Evolutionary conservation across 1,140 invertebrate species (phyloP).

Genomic region (Drosophila asahinai): DNA sequence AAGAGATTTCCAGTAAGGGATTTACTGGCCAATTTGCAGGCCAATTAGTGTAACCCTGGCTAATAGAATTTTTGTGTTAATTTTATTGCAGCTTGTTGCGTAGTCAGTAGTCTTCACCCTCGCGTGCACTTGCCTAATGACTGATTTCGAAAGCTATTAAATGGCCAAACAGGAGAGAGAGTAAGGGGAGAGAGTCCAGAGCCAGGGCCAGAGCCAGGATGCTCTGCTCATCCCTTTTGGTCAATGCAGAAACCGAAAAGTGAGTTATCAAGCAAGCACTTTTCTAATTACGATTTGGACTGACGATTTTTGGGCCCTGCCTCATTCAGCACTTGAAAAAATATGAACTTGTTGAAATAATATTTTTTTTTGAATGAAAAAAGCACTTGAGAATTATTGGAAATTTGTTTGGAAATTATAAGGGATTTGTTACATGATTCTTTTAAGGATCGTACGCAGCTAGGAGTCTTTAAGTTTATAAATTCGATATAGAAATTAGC

Average conservation of each 20-base stretch:
- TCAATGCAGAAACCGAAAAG: conserved; percentile 47
- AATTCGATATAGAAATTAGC: background rate
- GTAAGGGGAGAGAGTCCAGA: background rate
- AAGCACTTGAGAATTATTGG: background rate
- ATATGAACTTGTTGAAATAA: background rate
- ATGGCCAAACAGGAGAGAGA: conserved; percentile 7
- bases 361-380: no score
- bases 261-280: conserved; percentile 80
- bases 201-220: conserved; percentile 9
- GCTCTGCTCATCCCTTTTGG: conserved; percentile 8
- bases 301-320: conserved; percentile 24
- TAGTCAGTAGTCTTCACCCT: conserved; percentile 6
- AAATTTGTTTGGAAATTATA: background rate
- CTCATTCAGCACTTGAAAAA: conserved; percentile 2
- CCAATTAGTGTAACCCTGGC: conserved; percentile 61
- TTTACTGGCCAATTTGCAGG: conserved; percentile 36
- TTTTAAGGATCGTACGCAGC: background rate
- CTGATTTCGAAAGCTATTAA: conserved; percentile 67
- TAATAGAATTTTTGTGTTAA: conserved; percentile 71
- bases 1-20: background rate
- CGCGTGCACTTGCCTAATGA: conserved; percentile 46
- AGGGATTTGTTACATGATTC: background rate
- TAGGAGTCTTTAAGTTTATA: background rate
- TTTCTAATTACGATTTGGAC: conserved; percentile 76
- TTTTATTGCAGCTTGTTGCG: conserved; percentile 48